Evolutionary conservation across 2,797 vertebrate species (phyloP).

Genomic region (Gallinago stenura): DNA sequence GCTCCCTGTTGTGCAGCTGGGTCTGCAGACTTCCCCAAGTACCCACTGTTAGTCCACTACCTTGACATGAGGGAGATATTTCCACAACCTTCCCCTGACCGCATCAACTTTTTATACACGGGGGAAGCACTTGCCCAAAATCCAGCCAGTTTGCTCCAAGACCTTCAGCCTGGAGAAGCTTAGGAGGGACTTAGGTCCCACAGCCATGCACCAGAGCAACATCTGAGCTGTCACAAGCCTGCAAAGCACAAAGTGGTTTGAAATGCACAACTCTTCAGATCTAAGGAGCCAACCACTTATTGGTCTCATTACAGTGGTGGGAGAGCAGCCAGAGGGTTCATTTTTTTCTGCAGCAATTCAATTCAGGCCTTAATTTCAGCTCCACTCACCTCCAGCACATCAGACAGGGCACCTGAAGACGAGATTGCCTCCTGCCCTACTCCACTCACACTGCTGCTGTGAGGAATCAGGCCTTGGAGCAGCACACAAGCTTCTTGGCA

Average conservation of each 20-base stretch:
- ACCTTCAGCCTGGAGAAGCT: neutral
- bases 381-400: neutral
- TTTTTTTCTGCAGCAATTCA: neutral
- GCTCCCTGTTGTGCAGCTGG: neutral
- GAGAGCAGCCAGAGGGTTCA: neutral
- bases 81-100: neutral
- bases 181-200: neutral
- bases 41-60: neutral
- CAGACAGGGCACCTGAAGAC: neutral
- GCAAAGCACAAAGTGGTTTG: neutral
- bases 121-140: neutral
- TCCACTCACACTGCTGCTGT: neutral
- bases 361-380: neutral
- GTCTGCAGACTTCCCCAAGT: neutral
- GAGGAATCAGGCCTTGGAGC: accelerated
- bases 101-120: accelerated
- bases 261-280: neutral
- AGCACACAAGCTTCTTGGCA: neutral
- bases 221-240: neutral
- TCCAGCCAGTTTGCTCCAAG: neutral
- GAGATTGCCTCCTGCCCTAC: neutral
- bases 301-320: neutral
- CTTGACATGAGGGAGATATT: neutral
- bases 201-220: neutral
- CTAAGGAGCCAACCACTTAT: neutral